A percentile compares a stretch with the other conserved stretches of the same genome.
Evolutionary conservation across 1,140 invertebrate genomes (phyloP).

Genomic region (Drosophila tani): DNA sequence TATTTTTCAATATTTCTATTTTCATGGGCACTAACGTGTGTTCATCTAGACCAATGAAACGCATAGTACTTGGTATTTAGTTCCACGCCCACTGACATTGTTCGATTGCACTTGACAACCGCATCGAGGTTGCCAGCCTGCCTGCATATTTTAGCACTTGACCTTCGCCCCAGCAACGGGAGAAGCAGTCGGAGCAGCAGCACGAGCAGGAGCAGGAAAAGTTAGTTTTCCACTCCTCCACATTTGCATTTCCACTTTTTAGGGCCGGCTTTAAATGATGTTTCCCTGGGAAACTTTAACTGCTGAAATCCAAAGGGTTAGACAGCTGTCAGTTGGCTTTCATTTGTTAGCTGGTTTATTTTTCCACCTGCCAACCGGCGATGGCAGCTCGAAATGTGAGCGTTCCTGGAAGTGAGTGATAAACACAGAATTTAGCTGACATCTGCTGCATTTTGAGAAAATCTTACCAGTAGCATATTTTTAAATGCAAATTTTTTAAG

Average conservation of each 20-base stretch:
- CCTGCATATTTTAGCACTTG: constrained; percentile 69
- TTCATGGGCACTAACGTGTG: neutral
- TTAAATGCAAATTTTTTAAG: no score
- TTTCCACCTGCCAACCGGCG: constrained; percentile 22
- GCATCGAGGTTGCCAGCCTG: constrained; percentile 36
- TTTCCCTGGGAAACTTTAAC: constrained; percentile 13
- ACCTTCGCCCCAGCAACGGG: constrained; percentile 45
- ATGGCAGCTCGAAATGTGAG: constrained; percentile 13
- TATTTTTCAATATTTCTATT: no score
- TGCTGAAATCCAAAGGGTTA: constrained; percentile 5
- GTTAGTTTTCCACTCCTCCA: constrained; percentile 32
- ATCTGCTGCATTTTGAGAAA: neutral
- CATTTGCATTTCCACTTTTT: constrained; percentile 35
- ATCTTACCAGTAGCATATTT: no score
- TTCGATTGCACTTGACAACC: constrained; percentile 69
- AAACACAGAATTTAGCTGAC: neutral
- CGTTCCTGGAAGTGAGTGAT: neutral
- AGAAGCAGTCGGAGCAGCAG: neutral
- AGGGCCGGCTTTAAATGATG: constrained; percentile 30
- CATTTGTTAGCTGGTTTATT: constrained; percentile 28
- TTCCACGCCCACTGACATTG: constrained; percentile 54
- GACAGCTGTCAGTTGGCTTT: constrained; percentile 44
- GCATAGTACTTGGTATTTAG: constrained; percentile 1
- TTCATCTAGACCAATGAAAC: neutral
- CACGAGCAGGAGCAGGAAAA: constrained; percentile 9